Base-by-base conservation (phyloP, 1,140 invertebrate species). In the Diploscapter pachys region DNA sequence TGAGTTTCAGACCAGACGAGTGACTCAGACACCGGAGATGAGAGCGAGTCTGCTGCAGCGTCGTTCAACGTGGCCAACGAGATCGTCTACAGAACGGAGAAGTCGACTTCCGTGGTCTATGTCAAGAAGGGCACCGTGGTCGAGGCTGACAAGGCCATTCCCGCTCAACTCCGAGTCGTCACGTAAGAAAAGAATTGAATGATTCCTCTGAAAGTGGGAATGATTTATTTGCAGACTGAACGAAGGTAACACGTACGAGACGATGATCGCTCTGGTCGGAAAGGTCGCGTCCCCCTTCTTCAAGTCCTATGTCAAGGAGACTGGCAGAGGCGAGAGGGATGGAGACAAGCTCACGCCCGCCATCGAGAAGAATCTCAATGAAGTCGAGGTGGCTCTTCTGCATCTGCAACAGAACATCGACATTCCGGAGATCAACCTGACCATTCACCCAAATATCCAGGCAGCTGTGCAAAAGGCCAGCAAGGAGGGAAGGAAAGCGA, bases 351-450 rank as follows among this genome's bases (percentile, higher is more conserved):
- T 99, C 92, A 96, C 94, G 64, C 94, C 96, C 64, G 92, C 93
- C 49, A 95, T 99, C 13, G 96, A 99, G 86, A 99, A 99, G 88
- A 98, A 96, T 86, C 94, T 99, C 84, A 94, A 95, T n/a, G 97
- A 99, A 87, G 87, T 98, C 67, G 96, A 99, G 88, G 98, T 99
- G 9, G 96, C 95, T 4, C 87, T 99, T 8, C 87, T 99, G n/a
- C 96, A 99, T 88, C 88, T 99, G 54, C 96, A 99, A 86, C 96
- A 99, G 86, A 99, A 99, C 84, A 99, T 99, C 85, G 96, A 99
- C 86, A 99, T 99, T 80, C 97, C 97, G 3, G 96, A 99, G 88
- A 97, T 99, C 71, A 93, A 92, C 2, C 87, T 99, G 59, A 90
- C 91, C 62, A 92, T 98, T 53, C 94, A 99, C 88, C 92, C 92